Base-by-base conservation (phyloP, 35 echinoderm and acorn worm genomes). In the Stichopus chloronotus region DNA sequence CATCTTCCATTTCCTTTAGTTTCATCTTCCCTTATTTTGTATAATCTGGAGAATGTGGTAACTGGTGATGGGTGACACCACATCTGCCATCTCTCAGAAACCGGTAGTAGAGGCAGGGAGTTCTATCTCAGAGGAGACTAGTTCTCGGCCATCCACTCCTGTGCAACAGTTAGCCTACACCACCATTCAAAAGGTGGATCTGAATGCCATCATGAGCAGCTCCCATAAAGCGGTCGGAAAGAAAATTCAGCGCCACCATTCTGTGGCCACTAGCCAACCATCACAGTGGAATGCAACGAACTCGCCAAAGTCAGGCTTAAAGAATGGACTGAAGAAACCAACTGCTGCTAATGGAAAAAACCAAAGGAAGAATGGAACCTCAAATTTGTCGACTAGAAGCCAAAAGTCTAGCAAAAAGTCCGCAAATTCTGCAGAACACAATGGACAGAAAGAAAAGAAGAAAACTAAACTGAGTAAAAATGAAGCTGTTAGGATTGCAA, bases 211-310 rank as follows among this genome's bases (percentile, higher is more conserved):
- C n/a, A 91, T 91, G 90, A 91, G 90, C n/a, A 79, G 71, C 53
- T 91, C 90, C 23, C 90, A 71, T 23, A 79, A 59, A 79, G 17
- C 17, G 54, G 23, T 53, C 4, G 68, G 22, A 7, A 56, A 24
- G 12, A 79, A 79, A 53, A 8, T 9, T 5, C 43, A 57, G 13
- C 52, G 76, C 13, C 76, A 59, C 56, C 90, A 91, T 65, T 91
- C 90, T 17, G 90, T 91, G n/a, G 90, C 90, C 4, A 57, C 90
- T 57, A 91, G 90, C 58, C 55, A 91, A 72, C 90, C 90, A 78
- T 78, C 25, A 5, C 90, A 91, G 61, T 72, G 87, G 20, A 72
- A 17, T 25, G 19, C 58, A 6, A 21, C 87, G 54, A 89, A 89
- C 57, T 74, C 59, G 0, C 59, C 87, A 25, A 89, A 55, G 65